Base-by-base conservation (phyloP, 2,113 vertebrate genomes). In the Rhabdornis inornatus region DNA sequence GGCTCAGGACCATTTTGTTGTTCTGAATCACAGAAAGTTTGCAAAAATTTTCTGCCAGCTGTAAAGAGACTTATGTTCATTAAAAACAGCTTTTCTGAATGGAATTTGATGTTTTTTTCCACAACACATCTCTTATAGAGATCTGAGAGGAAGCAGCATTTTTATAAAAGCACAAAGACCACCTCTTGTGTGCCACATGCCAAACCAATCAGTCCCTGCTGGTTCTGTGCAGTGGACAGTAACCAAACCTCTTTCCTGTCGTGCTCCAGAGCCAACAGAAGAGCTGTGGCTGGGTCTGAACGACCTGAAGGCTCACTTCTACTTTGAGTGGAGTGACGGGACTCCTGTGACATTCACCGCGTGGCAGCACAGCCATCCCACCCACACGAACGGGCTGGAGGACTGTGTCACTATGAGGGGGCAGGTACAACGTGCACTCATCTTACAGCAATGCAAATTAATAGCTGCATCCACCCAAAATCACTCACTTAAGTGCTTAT, bases 221-320 rank as follows among this genome's bases (percentile, higher is more conserved):
- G 39, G 19, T n/a, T 69, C 8, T 72, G 55, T 17, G 40, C 1
- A 7, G 15, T 1, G 10, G 10, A 18, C 9, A 14, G 6, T 37
- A 40, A 74, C 4, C 10, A 78, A 83, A 82, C 2, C 11, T 55
- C 6, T 66, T 74, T 71, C 18, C 76, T 88, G 47, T 40, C 37
- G 7, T 59, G 11, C 68, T 68, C 79, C 91, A 99, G 99, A 97
- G 64, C 53, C 97, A 10, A 97, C 92, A 44, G 99, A 99, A 78
- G 97, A 98, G 87, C 87, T 99, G 69, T 99, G 99, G 99, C 98
- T 99, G 50, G 99, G 99, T 44, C 82, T 99, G 89, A 99, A 98
- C 1, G 99, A 99, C 89, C 97, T 98, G 93, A 98, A 95, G 96
- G 91, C 94, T 91, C 98, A 98, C 57, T 98, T 99, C 97, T 98